Percentiles rank a stretch among this genome's conserved stretches.
Evolutionary conservation across 2,888 invertebrate genomes (phyloP).

Genomic region (Cyclophora punctaria): DNA sequence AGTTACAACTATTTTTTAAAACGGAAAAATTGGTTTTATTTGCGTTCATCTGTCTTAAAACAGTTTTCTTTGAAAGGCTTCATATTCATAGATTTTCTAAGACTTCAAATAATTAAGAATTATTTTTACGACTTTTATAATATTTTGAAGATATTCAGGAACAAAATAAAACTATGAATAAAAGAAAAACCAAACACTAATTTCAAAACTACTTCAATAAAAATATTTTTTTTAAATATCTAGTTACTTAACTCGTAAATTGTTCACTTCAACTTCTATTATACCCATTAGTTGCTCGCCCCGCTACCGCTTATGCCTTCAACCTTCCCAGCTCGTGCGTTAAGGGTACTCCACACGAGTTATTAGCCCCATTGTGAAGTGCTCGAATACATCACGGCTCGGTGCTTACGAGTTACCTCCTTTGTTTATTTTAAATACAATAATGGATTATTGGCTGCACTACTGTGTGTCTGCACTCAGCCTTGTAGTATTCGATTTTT

Average conservation of each 20-base stretch:
- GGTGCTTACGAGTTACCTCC: constrained; percentile 25
- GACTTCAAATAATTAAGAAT: no score
- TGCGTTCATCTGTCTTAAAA: no score
- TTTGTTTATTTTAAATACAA: constrained; percentile 4
- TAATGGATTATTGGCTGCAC: constrained; percentile 8
- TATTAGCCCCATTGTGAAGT: constrained; percentile 66
- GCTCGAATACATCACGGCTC: constrained; percentile 60
- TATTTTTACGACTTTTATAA: no score
- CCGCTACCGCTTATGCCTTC: constrained; percentile 19
- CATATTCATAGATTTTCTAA: no score
- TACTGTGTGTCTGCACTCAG: not conserved
- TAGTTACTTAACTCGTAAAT: no score
- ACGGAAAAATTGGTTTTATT: no score
- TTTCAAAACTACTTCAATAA: not conserved
- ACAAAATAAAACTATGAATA: no score
- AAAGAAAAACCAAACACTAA: no score
- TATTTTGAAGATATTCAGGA: no score
- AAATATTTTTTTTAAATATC: not conserved
- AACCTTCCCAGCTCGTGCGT: constrained; percentile 27
- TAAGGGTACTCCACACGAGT: constrained; percentile 68
- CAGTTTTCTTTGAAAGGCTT: no score
- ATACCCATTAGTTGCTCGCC: not conserved
- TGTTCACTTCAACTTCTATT: no score
- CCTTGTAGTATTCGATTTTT: not conserved
- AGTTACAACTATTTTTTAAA: no score